Conservation (phyloP, 2,888 invertebrate genomes). For the Hyppa rectilinea region DNA sequence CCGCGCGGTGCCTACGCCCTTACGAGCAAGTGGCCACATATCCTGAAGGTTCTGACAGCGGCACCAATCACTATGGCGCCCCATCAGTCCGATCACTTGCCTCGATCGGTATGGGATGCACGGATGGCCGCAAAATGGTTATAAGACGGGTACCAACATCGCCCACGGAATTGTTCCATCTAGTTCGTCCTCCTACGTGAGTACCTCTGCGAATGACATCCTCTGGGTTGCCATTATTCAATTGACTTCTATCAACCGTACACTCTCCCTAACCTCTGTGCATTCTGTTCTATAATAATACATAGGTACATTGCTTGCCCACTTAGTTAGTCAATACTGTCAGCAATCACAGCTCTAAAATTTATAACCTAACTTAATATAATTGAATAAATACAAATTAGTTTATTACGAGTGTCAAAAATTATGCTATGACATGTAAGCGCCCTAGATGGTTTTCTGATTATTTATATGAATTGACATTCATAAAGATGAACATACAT, state of each 20-base stretch:
- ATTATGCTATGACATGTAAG: neutral
- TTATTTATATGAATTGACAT: conserved; percentile 14
- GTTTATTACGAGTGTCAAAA: neutral
- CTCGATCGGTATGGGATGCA: conserved; percentile 97
- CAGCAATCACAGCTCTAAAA: conserved; percentile 12
- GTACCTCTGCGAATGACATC: conserved; percentile 88
- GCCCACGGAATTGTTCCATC: conserved; percentile 96
- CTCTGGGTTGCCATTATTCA: conserved; percentile 86
- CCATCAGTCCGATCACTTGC: conserved; percentile 95
- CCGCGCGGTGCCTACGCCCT: conserved; percentile 86
- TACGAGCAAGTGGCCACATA: conserved; percentile 87
- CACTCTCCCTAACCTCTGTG: conserved; percentile 63
- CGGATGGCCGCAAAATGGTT: conserved; percentile 96
- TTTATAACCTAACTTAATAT: conserved; percentile 56
- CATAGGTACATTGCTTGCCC: conserved; percentile 27
- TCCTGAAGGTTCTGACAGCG: conserved; percentile 91
- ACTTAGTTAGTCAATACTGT: conserved; percentile 13
- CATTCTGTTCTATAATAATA: conserved; percentile 34
- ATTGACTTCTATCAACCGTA: conserved; percentile 79
- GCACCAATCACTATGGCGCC: conserved; percentile 92
- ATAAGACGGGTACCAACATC: conserved; percentile 96
- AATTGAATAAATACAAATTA: conserved; percentile 7
- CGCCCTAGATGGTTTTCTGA: conserved; percentile 9
- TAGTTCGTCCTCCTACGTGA: conserved; percentile 96
- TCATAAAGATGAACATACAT: neutral